phyloP scores from a whole-genome alignment of 2,888 invertebrate genomes.

The Rotaria sp. region DNA sequence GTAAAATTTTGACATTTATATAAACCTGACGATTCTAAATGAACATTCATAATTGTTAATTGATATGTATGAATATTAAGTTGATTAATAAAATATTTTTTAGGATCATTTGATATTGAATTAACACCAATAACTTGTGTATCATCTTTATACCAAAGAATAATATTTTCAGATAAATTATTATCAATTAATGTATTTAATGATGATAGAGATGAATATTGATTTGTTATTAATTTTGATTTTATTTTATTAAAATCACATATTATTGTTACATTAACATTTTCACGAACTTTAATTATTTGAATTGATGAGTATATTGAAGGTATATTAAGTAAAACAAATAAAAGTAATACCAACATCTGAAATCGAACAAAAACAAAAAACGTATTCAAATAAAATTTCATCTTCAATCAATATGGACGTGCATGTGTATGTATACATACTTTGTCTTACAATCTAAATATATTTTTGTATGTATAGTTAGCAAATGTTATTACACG shows the following conservation, averaged over 20 bases:
- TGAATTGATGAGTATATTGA: not conserved
- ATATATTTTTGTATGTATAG: not conserved
- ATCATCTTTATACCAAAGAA: constrained; percentile 29
- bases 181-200: no score
- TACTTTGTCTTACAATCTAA: not conserved
- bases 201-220: not conserved
- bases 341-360: not conserved
- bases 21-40: not conserved
- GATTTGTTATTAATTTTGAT: not conserved
- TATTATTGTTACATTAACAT: not conserved
- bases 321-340: not conserved
- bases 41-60: not conserved
- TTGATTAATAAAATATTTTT: not conserved
- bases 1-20: constrained; percentile 26
- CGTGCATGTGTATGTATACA: not conserved
- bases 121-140: constrained; percentile 17
- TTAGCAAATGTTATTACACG: constrained; percentile 1
- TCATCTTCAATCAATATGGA: no score
- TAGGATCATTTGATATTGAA: not conserved
- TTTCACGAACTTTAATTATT: constrained; percentile 7
- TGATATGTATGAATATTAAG: not conserved
- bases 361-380: no score
- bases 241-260: not conserved
- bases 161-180: not conserved
- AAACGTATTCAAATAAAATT: no score